phyloP scores from a whole-genome alignment of 2,888 invertebrate genomes.

The Neuroscelio doddi region DNA sequence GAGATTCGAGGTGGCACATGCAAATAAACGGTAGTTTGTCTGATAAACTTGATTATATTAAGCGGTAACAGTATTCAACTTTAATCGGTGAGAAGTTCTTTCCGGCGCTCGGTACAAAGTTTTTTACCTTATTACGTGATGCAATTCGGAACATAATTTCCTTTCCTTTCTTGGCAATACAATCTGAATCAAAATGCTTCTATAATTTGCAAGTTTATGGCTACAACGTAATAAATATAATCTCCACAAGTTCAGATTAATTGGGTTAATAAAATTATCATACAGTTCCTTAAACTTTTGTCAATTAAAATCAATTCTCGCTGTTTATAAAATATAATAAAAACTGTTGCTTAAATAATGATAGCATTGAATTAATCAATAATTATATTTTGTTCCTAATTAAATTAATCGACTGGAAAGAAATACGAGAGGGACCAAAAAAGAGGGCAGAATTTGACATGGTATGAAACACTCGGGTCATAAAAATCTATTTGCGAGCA shows the following conservation, averaged over 20 bases:
- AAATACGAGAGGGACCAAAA: background rate
- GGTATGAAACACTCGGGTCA: background rate
- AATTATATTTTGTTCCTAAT: no score
- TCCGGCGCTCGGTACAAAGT: background rate
- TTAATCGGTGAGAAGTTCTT: slow-evolving; percentile 1
- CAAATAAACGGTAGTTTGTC: background rate
- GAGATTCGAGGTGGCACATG: no score
- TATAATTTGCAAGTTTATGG: background rate
- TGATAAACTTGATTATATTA: background rate
- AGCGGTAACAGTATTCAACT: background rate
- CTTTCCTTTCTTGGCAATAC: background rate
- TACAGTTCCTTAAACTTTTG: no score
- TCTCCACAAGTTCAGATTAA: background rate
- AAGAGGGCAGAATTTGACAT: background rate
- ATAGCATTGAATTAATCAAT: no score
- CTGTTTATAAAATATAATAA: no score
- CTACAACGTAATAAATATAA: background rate
- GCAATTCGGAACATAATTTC: background rate
- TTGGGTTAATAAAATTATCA: no score
- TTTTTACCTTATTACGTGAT: slow-evolving; percentile 3
- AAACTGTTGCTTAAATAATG: no score
- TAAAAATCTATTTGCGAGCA: background rate
- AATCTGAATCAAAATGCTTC: background rate
- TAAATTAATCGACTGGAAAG: background rate
- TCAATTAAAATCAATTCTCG: no score